These are phyloP conservation scores for Orchestes rusci DNA, from an alignment of 2,888 invertebrate species.

Conservation along the genomic window DNA sequence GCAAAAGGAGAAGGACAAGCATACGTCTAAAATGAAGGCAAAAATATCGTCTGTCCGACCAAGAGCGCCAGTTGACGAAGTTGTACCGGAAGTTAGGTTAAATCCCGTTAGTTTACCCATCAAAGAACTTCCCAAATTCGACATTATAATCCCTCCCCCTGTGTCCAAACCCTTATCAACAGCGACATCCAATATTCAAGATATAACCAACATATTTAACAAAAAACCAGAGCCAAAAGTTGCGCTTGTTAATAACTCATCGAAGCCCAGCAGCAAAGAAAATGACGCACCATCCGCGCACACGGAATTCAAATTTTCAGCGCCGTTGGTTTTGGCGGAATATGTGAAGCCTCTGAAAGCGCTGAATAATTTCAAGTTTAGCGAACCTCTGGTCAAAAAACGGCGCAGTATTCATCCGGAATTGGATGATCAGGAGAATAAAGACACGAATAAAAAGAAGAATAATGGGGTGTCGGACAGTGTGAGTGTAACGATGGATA, in stretches of 20 bases:
- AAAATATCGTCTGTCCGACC: conserved; percentile 36
- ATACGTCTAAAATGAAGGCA: conserved; percentile 44
- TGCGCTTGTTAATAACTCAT: background rate
- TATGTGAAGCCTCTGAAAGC: conserved; percentile 43
- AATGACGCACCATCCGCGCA: background rate
- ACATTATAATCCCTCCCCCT: conserved; percentile 43
- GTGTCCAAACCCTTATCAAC: background rate
- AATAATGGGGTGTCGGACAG: too few species aligned
- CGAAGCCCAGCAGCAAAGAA: background rate
- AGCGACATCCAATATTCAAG: background rate
- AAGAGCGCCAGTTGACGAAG: conserved; percentile 35
- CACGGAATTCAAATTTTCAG: conserved; percentile 43
- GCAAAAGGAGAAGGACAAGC: conserved; percentile 35
- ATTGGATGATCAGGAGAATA: conserved; percentile 25
- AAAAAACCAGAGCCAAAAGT: background rate
- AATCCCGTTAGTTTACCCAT: conserved; percentile 51
- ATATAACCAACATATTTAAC: background rate
- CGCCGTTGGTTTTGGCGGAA: conserved; percentile 46
- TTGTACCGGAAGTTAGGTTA: conserved; percentile 46
- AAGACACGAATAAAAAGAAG: conserved; percentile 21
- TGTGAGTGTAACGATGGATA: conserved; percentile 34
- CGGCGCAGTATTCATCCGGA: conserved; percentile 20
- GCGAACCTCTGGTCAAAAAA: conserved; percentile 46
- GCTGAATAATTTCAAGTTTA: conserved; percentile 52
- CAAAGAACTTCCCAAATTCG: conserved; percentile 52